Evolutionary conservation across 2,797 vertebrate genomes (phyloP).

Genomic region (Gambelia wislizenii): DNA sequence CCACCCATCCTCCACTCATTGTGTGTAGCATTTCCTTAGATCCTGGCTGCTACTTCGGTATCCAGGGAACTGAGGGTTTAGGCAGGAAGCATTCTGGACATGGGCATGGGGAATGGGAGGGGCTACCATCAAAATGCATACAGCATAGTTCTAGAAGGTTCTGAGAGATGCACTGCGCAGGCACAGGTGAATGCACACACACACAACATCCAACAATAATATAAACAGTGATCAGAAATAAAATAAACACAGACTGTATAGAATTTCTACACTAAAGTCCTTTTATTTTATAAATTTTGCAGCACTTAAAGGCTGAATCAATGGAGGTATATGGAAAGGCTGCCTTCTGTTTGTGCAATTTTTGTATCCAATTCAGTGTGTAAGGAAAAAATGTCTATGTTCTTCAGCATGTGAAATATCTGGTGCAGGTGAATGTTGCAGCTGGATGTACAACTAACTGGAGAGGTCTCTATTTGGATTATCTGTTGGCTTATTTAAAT

Average conservation of each 20-base stretch:
- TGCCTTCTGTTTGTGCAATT: too few species aligned
- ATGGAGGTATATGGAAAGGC: neutral
- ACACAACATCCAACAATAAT: neutral
- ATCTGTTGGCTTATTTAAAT: neutral
- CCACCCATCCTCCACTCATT: too few species aligned
- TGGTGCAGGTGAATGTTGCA: neutral
- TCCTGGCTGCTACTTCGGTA: too few species aligned
- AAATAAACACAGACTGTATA: neutral
- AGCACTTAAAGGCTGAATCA: neutral
- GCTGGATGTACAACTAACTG: neutral
- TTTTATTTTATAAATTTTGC: neutral
- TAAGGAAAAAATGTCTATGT: neutral
- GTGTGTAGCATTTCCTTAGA: too few species aligned
- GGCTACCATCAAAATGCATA: too few species aligned
- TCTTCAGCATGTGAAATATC: neutral
- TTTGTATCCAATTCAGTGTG: neutral
- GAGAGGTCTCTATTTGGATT: neutral
- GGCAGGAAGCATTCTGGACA: too few species aligned
- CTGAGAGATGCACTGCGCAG: too few species aligned
- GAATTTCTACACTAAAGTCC: neutral
- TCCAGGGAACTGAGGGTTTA: too few species aligned
- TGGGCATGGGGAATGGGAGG: too few species aligned
- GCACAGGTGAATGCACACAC: too few species aligned
- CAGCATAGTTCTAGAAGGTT: too few species aligned
- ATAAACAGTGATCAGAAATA: neutral